These are phyloP conservation scores for Euglossa dilemma DNA, from an alignment of 1,140 invertebrate species.

Conservation along the genomic window DNA sequence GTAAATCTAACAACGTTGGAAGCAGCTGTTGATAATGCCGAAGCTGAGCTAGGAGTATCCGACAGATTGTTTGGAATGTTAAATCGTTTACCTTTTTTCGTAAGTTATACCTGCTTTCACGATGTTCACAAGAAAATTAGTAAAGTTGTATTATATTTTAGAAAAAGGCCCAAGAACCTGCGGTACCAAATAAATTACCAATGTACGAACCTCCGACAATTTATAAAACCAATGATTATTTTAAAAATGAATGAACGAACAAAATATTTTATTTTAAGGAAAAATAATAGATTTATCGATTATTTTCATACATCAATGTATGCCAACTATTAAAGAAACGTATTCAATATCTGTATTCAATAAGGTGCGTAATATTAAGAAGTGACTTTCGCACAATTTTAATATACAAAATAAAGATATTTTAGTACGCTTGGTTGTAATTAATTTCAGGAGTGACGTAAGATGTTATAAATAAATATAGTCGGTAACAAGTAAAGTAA, in stretches of 20 bases:
- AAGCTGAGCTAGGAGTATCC: constrained; percentile 71
- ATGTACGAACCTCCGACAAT: constrained; percentile 61
- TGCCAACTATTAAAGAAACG: neutral
- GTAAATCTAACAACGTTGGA: constrained; percentile 68
- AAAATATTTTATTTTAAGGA: neutral
- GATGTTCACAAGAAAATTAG: neutral
- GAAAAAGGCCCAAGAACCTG: constrained; percentile 68
- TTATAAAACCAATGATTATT: constrained; percentile 68
- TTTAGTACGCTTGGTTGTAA: neutral
- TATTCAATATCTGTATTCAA: neutral
- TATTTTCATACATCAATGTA: constrained; percentile 15
- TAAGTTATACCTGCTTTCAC: constrained; percentile 37
- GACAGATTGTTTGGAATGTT: constrained; percentile 72
- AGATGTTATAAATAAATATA: neutral
- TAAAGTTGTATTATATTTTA: constrained; percentile 34
- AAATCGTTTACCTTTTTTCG: constrained; percentile 71
- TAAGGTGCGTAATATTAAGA: neutral
- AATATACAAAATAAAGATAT: neutral
- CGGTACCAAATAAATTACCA: constrained; percentile 27
- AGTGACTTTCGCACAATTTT: neutral
- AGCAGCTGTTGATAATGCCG: constrained; percentile 70
- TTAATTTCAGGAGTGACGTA: constrained; percentile 1
- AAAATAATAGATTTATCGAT: neutral
- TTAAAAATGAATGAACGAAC: constrained; percentile 58
- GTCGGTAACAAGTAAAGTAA: neutral